Base-by-base conservation (phyloP, 35 echinoderm and acorn worm species). In the Heliocidaris erythrogramma region DNA sequence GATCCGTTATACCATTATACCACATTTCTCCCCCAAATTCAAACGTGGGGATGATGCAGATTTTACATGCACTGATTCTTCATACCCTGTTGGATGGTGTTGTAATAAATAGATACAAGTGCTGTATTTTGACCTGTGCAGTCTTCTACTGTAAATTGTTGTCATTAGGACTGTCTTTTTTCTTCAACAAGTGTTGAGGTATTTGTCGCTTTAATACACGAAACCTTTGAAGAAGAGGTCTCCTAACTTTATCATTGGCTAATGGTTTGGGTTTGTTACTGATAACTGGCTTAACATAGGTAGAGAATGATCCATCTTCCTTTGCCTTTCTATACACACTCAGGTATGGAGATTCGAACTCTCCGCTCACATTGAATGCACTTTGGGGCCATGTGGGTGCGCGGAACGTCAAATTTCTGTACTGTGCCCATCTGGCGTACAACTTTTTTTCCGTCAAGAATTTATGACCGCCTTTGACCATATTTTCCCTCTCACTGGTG, bases 361-460 rank as follows among this genome's bases (percentile, higher is more conserved):
- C 48, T 7, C 12, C 18, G 29, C 31, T 92, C 48, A 52, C 12
- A 48, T 92, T 92, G 50, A 92, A 92, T 13, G 91, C 91, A 59
- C 91, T 92, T 30, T 59, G 7, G 5, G 91, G 91, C 97, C 97
- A 97, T 10, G 95, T 95, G 1, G 97, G 97, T 59, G 95, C 95
- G 47, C 93, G 94, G 85, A 97, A 97, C 2, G 97, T 97, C 11
- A 96, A 78, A 59, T 97, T 95, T 59, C 88, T 88, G 17, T 48
- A 50, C 30, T 91, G 65, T 59, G 97, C 95, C 97, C 97, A 97
- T 35, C 85, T 93, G 14, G 95, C 97, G 86, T 96, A 96, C 3
- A 95, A 32, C 8, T 91, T 90, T 48, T 94, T 97, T 56, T 97
- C 97, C 1, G 97, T 96, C 53, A 97, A 60, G 94, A 97, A 97